Conservation (phyloP, 2,797 vertebrate species). For the Epinephelus awoara region DNA sequence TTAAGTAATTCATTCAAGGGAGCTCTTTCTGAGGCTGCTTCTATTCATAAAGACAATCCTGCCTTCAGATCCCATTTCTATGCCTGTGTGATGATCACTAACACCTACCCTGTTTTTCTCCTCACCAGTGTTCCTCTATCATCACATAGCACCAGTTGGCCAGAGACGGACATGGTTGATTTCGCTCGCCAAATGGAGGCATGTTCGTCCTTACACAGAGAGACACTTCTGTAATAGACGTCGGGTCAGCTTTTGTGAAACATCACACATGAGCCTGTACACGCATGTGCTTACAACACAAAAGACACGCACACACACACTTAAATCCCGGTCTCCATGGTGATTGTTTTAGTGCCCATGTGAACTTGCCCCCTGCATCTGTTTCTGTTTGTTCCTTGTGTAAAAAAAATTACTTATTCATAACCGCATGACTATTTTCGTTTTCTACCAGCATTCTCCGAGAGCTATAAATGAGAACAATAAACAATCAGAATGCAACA, state of each 20-base stretch:
- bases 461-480: slow-evolving; percentile 60
- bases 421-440: slow-evolving; percentile 69
- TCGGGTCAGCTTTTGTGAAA: slow-evolving; percentile 67
- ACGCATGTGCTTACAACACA: slow-evolving; percentile 39
- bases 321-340: slow-evolving; percentile 86
- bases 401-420: slow-evolving; percentile 76
- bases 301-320: slow-evolving; percentile 36
- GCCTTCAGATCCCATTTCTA: slow-evolving; percentile 50
- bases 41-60: slow-evolving; percentile 42
- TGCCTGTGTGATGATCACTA: slow-evolving; percentile 53
- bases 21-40: slow-evolving; percentile 10
- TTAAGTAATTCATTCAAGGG: slow-evolving; percentile 43
- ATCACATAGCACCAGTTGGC: slow-evolving; percentile 79
- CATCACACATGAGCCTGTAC: slow-evolving; percentile 61
- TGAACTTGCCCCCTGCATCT: slow-evolving; percentile 86
- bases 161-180: slow-evolving; percentile 61
- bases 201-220: slow-evolving; percentile 53
- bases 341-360: slow-evolving; percentile 85
- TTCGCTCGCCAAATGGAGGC: slow-evolving; percentile 80
- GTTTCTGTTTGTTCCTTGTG: slow-evolving; percentile 80
- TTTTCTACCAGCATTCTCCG: slow-evolving; percentile 45
- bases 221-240: slow-evolving; percentile 66
- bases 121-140: slow-evolving; percentile 49
- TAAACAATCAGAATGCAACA: slow-evolving; percentile 59
- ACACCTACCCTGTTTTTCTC: slow-evolving; percentile 67